Conservation (phyloP, 2,888 invertebrate species). For the Pedicia rivosa region DNA sequence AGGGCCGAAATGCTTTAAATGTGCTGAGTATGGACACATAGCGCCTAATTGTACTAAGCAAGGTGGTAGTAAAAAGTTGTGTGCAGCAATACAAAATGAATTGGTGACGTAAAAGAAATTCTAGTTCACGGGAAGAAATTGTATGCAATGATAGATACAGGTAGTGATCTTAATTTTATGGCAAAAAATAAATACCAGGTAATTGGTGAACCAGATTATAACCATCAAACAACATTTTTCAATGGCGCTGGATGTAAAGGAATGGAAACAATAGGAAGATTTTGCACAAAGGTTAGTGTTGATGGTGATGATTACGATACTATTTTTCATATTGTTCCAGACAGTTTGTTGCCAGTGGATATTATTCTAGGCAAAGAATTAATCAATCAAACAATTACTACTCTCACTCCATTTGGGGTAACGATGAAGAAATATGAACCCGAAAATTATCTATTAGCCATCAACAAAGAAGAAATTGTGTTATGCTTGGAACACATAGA, state of each 20-base stretch:
- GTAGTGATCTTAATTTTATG: no score
- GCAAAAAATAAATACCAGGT: no score
- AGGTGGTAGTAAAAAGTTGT: no score
- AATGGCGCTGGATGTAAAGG: no score
- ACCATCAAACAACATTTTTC: no score
- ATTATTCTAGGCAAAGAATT: neutral
- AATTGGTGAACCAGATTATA: no score
- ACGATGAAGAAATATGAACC: neutral
- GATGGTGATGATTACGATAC: neutral
- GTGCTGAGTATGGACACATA: constrained; percentile 17
- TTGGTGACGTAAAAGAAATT: neutral
- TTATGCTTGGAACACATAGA: no score
- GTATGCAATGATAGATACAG: no score
- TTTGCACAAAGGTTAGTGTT: neutral
- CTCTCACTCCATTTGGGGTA: neutral
- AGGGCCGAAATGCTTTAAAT: constrained; percentile 20
- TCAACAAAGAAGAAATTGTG: neutral
- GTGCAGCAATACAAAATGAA: no score
- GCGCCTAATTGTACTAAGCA: neutral
- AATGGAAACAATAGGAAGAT: neutral
- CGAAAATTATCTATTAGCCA: neutral
- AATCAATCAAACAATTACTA: neutral
- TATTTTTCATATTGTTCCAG: neutral
- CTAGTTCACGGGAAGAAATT: neutral
- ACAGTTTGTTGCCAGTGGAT: no score